Evolutionary conservation across 2,888 invertebrate species (phyloP), one percentile per base, ranked within the genome.

Genomic region (Electrophaes corylata): DNA sequence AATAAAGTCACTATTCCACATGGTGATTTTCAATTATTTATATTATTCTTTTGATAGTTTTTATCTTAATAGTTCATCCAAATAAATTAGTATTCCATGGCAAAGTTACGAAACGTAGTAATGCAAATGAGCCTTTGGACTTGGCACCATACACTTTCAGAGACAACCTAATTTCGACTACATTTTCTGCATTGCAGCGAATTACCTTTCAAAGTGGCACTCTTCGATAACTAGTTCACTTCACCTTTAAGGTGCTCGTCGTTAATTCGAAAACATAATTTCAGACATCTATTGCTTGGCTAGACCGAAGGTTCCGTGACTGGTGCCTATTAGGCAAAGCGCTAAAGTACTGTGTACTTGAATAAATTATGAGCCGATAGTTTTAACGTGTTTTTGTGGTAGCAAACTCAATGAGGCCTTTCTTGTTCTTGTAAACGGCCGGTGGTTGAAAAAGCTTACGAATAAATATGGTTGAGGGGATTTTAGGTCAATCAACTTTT

Each of bases 251-350:
- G 59, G 50, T 50, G 51, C 60, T 53, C 47, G 54, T 65, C 52
- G 60, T 64, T 63, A 60, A 60, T 59, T 62, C 57, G 52, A 62
- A 56, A 50, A 53, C 64, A 58, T 64, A 60, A 65, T 64, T 64
- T 58, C 50, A 67, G 59, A 57, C 57, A 63, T 62, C 61, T 58
- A 62, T 20, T 10, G 49, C 51, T 43, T 31, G 45, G 46, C 53
- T 59, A 47, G 55, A 62, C 45, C 50, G 41, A 23, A 23, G 50
- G 44, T 35, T 50, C 52, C 67, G 67, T 67, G 65, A 60, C 65
- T 64, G 19, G 18, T 11, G 53, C 44, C 65, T 47, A 58, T 67
- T 65, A 65, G 54, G 50, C 37, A 52, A 10, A 61, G 54, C 55
- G 47, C 58, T 62, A 52, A 62, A 58, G 57, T 57, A 54, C 44